Percentiles rank a stretch among this genome's conserved stretches.
phyloP scores from a whole-genome alignment of 2,113 vertebrate genomes.

The Hiodon tergisus region DNA sequence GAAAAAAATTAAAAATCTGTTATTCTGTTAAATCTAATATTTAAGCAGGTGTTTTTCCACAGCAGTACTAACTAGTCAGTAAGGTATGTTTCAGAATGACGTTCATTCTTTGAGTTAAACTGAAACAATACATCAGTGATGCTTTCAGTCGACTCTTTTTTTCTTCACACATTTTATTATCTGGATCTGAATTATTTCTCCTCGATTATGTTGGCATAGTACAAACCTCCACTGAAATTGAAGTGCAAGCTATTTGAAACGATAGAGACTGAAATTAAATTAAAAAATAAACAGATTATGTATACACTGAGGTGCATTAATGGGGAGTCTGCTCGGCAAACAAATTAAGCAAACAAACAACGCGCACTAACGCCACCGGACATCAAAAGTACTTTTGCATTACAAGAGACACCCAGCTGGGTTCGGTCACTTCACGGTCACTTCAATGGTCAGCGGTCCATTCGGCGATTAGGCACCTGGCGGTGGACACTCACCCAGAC shows the following conservation, averaged over 20 bases:
- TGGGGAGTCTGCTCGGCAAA: not conserved
- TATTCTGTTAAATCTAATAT: no score
- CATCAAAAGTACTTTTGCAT: not conserved
- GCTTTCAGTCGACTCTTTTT: not conserved
- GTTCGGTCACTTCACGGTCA: not conserved
- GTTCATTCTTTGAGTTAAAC: not conserved
- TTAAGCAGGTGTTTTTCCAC: no score
- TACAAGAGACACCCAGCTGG: constrained; percentile 7
- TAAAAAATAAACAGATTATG: not conserved
- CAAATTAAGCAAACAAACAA: not conserved
- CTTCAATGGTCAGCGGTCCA: no score
- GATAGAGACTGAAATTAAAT: not conserved
- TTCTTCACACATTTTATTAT: not conserved
- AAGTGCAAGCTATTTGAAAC: not conserved
- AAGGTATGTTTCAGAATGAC: not conserved
- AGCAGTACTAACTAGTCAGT: no score
- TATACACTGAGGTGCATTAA: not conserved
- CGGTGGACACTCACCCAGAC: constrained; percentile 51
- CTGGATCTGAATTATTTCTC: no score
- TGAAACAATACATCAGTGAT: not conserved
- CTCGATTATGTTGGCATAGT: not conserved
- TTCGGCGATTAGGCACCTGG: not conserved
- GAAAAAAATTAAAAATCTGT: no score
- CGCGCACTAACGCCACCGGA: not conserved
- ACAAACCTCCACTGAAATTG: not conserved